phyloP scores from a whole-genome alignment of 2,888 invertebrate genomes.

The Plagodis dolabraria region DNA sequence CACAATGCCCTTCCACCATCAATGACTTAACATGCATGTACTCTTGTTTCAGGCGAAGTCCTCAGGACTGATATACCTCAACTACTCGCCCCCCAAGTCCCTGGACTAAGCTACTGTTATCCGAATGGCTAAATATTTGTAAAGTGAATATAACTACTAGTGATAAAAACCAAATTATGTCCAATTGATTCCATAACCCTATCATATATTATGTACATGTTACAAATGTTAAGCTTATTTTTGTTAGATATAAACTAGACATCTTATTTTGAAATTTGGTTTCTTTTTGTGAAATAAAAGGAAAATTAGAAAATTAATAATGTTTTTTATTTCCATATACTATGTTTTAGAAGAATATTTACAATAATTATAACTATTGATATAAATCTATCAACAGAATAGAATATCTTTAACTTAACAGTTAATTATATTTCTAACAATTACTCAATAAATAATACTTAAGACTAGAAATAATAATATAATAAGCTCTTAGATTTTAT shows the following conservation, averaged over 20 bases:
- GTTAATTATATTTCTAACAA: no score
- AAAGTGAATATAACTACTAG: slow-evolving; percentile 2
- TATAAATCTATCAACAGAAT: no score
- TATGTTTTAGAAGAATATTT: background rate
- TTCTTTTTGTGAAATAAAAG: slow-evolving; percentile 23
- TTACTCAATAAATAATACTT: no score
- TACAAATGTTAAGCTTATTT: slow-evolving; percentile 20
- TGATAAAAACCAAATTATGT: background rate
- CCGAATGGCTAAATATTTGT: slow-evolving; percentile 6
- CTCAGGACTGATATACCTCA: slow-evolving; percentile 86
- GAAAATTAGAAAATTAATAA: slow-evolving; percentile 7
- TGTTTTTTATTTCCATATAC: slow-evolving; percentile 4
- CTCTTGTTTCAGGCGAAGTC: slow-evolving; percentile 82
- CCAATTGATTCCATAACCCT: background rate
- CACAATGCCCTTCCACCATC: no score
- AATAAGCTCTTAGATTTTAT: no score
- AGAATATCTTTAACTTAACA: no score
- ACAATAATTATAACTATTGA: background rate
- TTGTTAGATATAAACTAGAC: slow-evolving; percentile 14
- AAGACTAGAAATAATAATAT: no score
- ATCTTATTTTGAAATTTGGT: slow-evolving; percentile 17
- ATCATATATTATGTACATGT: background rate
- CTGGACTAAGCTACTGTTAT: slow-evolving; percentile 68
- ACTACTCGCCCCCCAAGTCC: slow-evolving; percentile 86
- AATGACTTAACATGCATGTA: background rate